Percentiles rank a stretch among this genome's conserved stretches.
These are phyloP conservation scores for Conus canariensis DNA, from an alignment of 2,888 invertebrate species.

Conservation along the genomic window DNA sequence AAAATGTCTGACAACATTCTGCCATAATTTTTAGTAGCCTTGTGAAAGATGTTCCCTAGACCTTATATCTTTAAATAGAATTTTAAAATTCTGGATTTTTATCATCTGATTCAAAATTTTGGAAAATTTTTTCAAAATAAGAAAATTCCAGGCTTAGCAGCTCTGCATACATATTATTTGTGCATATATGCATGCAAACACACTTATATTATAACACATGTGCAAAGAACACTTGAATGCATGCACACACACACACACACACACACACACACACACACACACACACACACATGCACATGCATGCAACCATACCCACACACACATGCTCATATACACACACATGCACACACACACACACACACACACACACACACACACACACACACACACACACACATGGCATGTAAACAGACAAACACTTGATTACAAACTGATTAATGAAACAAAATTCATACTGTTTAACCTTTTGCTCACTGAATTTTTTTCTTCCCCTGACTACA, in stretches of 20 bases:
- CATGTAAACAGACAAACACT: neutral
- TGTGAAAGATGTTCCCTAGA: no score
- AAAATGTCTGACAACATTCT: no score
- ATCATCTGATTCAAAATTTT: no score
- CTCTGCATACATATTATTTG: no score
- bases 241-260: constrained; percentile 19
- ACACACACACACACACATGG: no score
- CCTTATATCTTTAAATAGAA: no score
- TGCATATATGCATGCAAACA: neutral
- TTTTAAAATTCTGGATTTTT: no score
- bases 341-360: neutral
- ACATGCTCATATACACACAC: neutral
- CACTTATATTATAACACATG: neutral
- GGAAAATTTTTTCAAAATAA: no score
- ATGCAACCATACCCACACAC: neutral
- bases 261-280: constrained; percentile 24
- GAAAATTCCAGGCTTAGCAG: no score
- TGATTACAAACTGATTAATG: neutral
- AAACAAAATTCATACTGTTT: no score
- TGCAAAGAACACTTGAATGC: neutral
- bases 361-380: neutral
- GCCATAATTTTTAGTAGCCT: no score
- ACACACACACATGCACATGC: constrained; percentile 11
- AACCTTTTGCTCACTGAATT: no score
- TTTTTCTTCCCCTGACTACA: constrained; percentile 39